Conservation (phyloP, 1,140 invertebrate genomes). For the Piezodorus guildinii region DNA sequence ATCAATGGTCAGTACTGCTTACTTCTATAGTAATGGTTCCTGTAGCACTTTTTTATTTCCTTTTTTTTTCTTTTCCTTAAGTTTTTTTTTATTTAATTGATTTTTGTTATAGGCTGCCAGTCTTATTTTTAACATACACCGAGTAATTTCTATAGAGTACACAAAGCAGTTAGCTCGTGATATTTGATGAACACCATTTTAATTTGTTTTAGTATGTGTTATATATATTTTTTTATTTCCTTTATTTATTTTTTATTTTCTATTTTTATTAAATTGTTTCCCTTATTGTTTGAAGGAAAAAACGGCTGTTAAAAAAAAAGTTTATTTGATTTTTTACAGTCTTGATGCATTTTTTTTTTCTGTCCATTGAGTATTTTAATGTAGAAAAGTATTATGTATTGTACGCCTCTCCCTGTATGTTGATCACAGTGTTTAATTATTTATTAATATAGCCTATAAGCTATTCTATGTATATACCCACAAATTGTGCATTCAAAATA, state of each 20-base stretch:
- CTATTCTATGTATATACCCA: no score
- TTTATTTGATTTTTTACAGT: no score
- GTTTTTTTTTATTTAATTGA: conserved; percentile 28
- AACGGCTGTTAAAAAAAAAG: neutral
- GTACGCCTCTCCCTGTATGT: no score
- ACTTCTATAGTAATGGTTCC: neutral
- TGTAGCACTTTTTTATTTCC: neutral
- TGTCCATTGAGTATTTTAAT: no score
- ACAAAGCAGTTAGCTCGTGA: conserved; percentile 29
- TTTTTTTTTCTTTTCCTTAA: conserved; percentile 28
- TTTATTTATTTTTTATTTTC: conserved; percentile 24
- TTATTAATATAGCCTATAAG: no score
- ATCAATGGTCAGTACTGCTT: conserved; percentile 73
- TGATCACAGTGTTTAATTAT: no score
- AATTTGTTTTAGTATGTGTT: conserved; percentile 5
- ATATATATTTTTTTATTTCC: conserved; percentile 17
- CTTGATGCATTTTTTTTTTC: no score
- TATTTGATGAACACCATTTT: conserved; percentile 10
- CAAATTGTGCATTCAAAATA: no score
- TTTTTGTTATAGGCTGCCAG: conserved; percentile 41
- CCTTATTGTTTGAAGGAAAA: neutral
- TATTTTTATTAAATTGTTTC: conserved; percentile 4
- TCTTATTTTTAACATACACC: conserved; percentile 46
- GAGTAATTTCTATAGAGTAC: conserved; percentile 45
- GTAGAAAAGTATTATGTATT: no score